Base-by-base conservation (phyloP, 1,140 invertebrate genomes). In the Formica exsecta region DNA sequence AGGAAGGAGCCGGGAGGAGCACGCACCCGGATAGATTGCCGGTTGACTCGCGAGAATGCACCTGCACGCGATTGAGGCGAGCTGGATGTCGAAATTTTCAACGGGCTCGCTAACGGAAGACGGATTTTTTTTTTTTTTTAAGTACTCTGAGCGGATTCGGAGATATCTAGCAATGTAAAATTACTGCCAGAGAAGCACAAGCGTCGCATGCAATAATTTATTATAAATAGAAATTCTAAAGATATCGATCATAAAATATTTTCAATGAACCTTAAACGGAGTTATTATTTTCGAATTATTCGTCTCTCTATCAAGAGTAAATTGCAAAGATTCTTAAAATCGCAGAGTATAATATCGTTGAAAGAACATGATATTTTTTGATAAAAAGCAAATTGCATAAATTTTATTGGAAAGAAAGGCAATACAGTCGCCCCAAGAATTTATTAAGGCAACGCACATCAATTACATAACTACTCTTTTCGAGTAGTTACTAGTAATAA, bases 21-120 rank as follows among this genome's bases (percentile, higher is more conserved):
- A n/a, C 44, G 44, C 59, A 32, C 11, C 59, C 70, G 66, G 80
- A 90, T 88, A 90, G 89, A 90, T 90, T 90, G 89, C 70, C 73
- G 59, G 64, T 87, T 83, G 80, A 83, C 57, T 65, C 89, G 80
- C 68, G 54, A 38, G 48, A 75, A 75, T 90, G 83, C 88, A 90
- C 86, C 86, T 90, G 86, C 86, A 65, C 62, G 41, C 88, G 76
- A 87, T 84, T 68, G 29, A 79, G 25, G 6, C 51, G 13, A 22
- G 32, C 9, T 74, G 25, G 25, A 41, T 19, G 51, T 83, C 62
- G 22, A 83, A 85, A 85, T 85, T 85, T 66, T 85, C 61, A 41
- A 61, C 61, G 73, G n/a, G 16, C 22, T 77, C 38, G 79, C 54
- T 81, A 48, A 81, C 54, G 44, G 25, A 29, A 59, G 29, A 29